Conservation (phyloP, 2,797 vertebrate genomes). For the Danio kyathit region DNA sequence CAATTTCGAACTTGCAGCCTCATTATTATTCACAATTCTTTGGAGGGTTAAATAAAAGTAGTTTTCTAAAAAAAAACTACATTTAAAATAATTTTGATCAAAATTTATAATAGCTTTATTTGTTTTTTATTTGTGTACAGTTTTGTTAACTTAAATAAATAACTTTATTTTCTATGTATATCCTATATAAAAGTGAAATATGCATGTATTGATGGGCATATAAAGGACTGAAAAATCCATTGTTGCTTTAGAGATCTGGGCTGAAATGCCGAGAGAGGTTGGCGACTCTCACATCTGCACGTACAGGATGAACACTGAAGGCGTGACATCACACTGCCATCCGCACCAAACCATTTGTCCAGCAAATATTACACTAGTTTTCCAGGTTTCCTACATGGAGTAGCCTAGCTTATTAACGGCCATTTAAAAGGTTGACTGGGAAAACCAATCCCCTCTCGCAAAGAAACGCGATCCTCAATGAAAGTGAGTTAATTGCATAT, state of each 20-base stretch:
- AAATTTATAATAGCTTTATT: background rate
- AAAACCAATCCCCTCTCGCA: background rate
- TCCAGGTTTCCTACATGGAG: background rate
- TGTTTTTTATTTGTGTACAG: too few species aligned
- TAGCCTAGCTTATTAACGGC: background rate
- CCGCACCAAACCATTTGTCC: background rate
- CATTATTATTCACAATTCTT: too few species aligned
- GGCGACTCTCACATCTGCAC: slow-evolving; percentile 46
- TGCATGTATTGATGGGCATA: too few species aligned
- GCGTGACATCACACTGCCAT: slow-evolving; percentile 1
- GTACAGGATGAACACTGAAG: slow-evolving; percentile 45
- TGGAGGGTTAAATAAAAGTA: background rate
- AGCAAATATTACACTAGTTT: background rate
- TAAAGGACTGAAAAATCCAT: background rate
- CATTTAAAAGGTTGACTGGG: background rate
- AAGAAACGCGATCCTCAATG: background rate
- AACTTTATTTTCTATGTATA: too few species aligned
- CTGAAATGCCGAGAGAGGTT: background rate
- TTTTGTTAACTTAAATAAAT: too few species aligned
- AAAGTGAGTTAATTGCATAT: background rate
- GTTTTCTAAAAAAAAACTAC: background rate
- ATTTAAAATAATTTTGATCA: too few species aligned
- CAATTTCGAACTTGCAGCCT: background rate
- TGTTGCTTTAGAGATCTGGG: background rate
- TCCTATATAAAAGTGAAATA: too few species aligned